These are phyloP conservation scores for Nibea albiflora DNA, from an alignment of 2,113 vertebrate genomes.

Conservation along the genomic window DNA sequence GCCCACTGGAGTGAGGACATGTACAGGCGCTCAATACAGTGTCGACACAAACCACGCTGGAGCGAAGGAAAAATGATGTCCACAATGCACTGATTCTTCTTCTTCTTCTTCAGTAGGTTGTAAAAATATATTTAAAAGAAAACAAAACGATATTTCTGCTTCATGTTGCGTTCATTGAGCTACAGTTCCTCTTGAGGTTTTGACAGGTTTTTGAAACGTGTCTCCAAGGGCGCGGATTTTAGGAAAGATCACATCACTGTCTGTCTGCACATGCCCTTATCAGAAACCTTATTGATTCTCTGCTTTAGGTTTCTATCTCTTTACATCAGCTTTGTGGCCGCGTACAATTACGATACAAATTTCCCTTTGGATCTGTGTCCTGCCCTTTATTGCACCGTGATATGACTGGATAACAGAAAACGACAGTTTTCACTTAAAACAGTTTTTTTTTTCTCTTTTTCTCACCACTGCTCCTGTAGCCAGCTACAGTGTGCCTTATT, in stretches of 20 bases:
- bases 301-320: neutral
- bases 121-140: conserved; percentile 11
- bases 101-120: neutral
- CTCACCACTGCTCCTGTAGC: neutral
- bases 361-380: neutral
- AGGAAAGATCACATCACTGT: neutral
- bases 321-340: neutral
- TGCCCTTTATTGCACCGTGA: neutral
- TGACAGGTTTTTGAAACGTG: neutral
- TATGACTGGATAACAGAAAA: neutral
- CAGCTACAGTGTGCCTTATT: neutral
- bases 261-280: neutral
- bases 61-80: neutral
- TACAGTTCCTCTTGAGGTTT: conserved; percentile 7
- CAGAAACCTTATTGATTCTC: neutral
- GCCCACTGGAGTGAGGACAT: conserved; percentile 32
- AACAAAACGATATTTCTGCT: neutral
- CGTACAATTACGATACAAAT: neutral
- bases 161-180: neutral
- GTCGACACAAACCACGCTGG: neutral
- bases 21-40: conserved; percentile 26
- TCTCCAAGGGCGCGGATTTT: conserved; percentile 9
- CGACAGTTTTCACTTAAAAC: neutral
- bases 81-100: neutral
- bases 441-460: neutral